phyloP scores from a whole-genome alignment of 2,113 vertebrate genomes.

The Promerops cafer region DNA sequence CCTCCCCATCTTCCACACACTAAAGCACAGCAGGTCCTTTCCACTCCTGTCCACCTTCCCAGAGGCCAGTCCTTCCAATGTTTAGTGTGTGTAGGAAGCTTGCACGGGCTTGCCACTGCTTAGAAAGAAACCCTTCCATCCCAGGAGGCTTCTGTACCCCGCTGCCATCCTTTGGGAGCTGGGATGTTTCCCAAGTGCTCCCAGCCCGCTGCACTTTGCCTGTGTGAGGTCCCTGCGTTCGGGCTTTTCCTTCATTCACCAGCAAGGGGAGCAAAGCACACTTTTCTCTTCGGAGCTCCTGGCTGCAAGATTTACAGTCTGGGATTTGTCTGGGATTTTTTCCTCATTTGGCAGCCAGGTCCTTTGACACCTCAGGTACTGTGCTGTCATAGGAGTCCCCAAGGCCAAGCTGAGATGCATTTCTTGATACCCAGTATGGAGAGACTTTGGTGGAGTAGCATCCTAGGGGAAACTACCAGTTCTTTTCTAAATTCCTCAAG shows the following conservation, averaged over 20 bases:
- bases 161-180: neutral
- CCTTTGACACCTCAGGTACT: neutral
- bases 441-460: neutral
- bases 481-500: neutral
- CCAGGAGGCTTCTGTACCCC: neutral
- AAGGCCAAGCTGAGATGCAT: neutral
- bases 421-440: neutral
- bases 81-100: neutral
- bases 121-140: neutral
- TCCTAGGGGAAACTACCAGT: neutral
- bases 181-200: neutral
- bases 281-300: neutral
- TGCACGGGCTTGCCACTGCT: neutral
- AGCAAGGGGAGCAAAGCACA: neutral
- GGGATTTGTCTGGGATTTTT: neutral
- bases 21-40: neutral
- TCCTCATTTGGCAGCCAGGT: neutral
- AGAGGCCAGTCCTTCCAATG: neutral
- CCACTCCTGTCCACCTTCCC: accelerated
- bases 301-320: neutral
- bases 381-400: neutral
- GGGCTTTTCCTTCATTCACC: neutral
- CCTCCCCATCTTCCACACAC: neutral
- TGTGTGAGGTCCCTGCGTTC: accelerated
- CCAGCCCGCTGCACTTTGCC: neutral